phyloP scores from a whole-genome alignment of 2,888 invertebrate genomes.

The Fragum whitleyi region DNA sequence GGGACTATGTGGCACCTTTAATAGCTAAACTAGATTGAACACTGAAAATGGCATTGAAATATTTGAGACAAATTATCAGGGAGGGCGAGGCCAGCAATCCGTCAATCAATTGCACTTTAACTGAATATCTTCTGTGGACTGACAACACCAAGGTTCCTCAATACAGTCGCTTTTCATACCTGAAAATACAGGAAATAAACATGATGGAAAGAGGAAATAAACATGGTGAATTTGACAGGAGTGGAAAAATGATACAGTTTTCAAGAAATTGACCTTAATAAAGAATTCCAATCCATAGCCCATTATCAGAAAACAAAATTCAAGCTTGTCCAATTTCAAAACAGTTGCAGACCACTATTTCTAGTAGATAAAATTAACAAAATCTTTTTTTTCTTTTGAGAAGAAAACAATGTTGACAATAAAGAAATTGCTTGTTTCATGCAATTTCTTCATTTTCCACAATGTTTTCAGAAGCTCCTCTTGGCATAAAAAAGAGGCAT shows the following conservation, averaged over 20 bases:
- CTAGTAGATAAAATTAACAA: neutral
- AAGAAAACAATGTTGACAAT: neutral
- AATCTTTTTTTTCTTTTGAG: neutral
- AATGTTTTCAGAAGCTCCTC: too few species aligned
- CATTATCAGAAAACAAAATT: neutral
- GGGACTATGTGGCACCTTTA: too few species aligned
- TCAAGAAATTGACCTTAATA: too few species aligned
- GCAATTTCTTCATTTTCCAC: neutral
- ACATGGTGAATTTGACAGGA: too few species aligned
- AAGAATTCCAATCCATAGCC: too few species aligned
- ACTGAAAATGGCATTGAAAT: too few species aligned
- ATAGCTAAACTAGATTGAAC: too few species aligned
- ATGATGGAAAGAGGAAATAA: too few species aligned
- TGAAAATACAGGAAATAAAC: constrained; percentile 57
- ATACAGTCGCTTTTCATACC: constrained; percentile 74
- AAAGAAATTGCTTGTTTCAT: neutral
- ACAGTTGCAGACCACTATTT: neutral
- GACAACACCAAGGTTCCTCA: constrained; percentile 33
- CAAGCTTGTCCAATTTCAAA: neutral
- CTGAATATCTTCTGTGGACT: constrained; percentile 15
- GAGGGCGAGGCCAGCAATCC: too few species aligned
- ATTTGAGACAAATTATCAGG: too few species aligned
- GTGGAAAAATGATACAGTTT: too few species aligned
- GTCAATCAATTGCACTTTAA: constrained; percentile 9
- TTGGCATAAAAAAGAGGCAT: too few species aligned